Base-by-base conservation (phyloP, 2,888 invertebrate species). In the Anthophora plumipes region DNA sequence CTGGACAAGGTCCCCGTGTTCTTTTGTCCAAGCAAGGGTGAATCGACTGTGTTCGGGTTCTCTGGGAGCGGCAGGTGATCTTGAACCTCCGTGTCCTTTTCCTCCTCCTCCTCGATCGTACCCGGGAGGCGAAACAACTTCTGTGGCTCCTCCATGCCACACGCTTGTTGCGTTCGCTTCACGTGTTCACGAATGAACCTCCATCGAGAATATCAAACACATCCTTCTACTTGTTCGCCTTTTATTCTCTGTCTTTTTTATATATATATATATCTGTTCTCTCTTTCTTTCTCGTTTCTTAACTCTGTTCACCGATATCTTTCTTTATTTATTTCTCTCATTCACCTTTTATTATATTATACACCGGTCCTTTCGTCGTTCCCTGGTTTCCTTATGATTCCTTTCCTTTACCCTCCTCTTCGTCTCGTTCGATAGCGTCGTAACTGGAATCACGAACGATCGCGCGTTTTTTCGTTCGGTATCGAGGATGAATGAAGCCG, bases 81-180 rank as follows among this genome's bases (percentile, higher is more conserved):
- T 22, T 73, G 82, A 43, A 61, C 74, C 57, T 89, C 90, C 12
- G 69, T 67, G n/a, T 91, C 88, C 67, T 87, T 85, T 73, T 91
- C 91, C 54, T 91, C 91, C 77, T 92, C 92, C 71, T 92, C 92
- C 83, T 92, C 92, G 80, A 92, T 92, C 50, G 92, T 92, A n/a
- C 92, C 92, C 14, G 92, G 92, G 48, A 92, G 84, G 25, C 90
- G 90, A 80, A 92, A 92, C 50, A 92, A 88, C 73, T 92, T 92
- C 79, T 90, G 91, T n/a, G 91, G 89, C 82, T 92, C 91, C 76
- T 91, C 91, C 91, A 92, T 92, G 64, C 71, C 87, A 31, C 31
- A 31, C 31, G 31, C 57, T 76, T 39, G 46, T 54, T 68, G 46
- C 20, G 8, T 54, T 55, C 60, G 31, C 67, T 83, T 78, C 78